Percentiles rank a stretch among this genome's conserved stretches.
These are phyloP conservation scores for Seriola quinqueradiata DNA, from an alignment of 2,113 vertebrate genomes.

Conservation along the genomic window DNA sequence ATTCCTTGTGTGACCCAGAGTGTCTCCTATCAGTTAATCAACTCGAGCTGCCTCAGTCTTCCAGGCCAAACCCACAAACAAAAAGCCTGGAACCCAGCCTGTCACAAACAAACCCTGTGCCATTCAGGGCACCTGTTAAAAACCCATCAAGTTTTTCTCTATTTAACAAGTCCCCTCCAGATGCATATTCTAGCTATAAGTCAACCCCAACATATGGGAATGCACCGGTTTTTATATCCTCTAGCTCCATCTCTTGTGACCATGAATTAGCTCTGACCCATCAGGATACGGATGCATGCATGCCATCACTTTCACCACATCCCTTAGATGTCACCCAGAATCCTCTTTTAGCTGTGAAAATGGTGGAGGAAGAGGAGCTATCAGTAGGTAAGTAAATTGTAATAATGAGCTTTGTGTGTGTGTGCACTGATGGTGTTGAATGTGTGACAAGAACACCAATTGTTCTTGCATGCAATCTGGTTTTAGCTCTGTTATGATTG, in stretches of 20 bases:
- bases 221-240: neutral
- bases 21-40: constrained; percentile 33
- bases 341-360: neutral
- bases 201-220: constrained; percentile 28
- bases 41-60: constrained; percentile 21
- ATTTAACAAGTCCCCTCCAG: neutral
- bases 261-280: constrained; percentile 16
- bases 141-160: constrained; percentile 5
- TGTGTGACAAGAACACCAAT: neutral
- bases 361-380: constrained; percentile 21
- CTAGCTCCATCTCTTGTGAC: neutral
- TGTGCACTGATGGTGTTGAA: neutral
- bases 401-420: neutral
- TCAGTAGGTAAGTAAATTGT: constrained; percentile 50
- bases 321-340: constrained; percentile 8
- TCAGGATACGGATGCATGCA: constrained; percentile 7
- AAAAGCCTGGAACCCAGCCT: constrained; percentile 4
- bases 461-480: neutral
- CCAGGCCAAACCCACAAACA: constrained; percentile 11
- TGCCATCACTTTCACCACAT: constrained; percentile 14
- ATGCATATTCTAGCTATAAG: neutral
- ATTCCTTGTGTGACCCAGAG: constrained; percentile 38
- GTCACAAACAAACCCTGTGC: constrained; percentile 1
- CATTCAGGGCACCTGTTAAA: neutral
- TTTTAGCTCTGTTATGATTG: neutral